Evolutionary conservation across 2,113 vertebrate genomes (phyloP).

Genomic region (Phaethornis superciliosus): DNA sequence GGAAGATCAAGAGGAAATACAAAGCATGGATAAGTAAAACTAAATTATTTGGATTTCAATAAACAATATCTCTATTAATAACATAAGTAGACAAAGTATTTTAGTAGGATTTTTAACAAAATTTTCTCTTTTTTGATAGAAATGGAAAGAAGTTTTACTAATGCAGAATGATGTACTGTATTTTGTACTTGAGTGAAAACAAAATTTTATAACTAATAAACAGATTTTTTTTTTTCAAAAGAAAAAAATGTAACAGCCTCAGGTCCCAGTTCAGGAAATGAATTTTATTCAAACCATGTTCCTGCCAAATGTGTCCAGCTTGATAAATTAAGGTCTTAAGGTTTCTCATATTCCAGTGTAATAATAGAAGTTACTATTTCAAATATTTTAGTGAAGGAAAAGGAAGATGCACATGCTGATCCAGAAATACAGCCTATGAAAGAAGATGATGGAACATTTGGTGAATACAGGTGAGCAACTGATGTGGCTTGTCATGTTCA

Average conservation of each 20-base stretch:
- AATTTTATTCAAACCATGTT: background rate
- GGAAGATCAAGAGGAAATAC: background rate
- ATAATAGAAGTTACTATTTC: conserved; percentile 25
- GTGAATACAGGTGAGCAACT: conserved; percentile 95
- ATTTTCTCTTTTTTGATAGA: background rate
- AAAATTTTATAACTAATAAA: background rate
- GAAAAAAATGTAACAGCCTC: background rate
- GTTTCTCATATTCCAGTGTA: background rate
- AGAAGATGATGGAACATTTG: conserved; percentile 97
- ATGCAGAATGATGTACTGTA: background rate
- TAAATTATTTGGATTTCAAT: background rate
- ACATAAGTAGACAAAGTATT: background rate
- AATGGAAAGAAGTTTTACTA: background rate
- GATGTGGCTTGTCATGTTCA: background rate
- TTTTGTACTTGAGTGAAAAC: background rate
- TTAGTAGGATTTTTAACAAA: background rate
- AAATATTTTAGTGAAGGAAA: conserved; percentile 91
- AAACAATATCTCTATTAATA: background rate
- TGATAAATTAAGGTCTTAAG: background rate
- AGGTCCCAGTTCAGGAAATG: background rate
- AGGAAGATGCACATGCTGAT: conserved; percentile 96
- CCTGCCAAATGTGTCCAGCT: background rate
- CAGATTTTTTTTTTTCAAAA: background rate
- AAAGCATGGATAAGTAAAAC: background rate
- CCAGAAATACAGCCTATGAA: conserved; percentile 99